Percentiles rank a stretch among this genome's conserved stretches.
phyloP scores from a whole-genome alignment of 2,888 invertebrate species.

The Apotomis capreana region DNA sequence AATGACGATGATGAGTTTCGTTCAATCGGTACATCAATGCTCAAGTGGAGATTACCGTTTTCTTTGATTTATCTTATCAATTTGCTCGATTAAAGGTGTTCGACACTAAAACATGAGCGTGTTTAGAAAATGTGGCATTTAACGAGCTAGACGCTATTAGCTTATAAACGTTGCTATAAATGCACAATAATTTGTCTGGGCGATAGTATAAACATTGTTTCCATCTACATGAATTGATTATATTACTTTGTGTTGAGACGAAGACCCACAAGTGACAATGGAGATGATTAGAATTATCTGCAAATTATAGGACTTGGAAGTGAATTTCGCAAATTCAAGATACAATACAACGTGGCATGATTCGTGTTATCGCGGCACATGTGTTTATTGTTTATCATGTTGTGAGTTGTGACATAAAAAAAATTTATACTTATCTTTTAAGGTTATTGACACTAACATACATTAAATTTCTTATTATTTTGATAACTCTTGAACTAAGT shows the following conservation, averaged over 20 bases:
- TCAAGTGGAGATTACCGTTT: constrained; percentile 3
- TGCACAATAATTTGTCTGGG: background rate
- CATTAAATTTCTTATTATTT: background rate
- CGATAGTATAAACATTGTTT: background rate
- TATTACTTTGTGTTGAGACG: background rate
- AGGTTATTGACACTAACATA: constrained; percentile 36
- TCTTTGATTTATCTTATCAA: constrained; percentile 10
- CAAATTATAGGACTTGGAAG: background rate
- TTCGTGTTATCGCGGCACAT: constrained; percentile 25
- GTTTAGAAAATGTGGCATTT: constrained; percentile 2
- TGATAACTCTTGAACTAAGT: background rate
- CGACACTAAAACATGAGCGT: background rate
- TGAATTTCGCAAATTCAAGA: constrained; percentile 14
- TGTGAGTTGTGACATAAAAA: constrained; percentile 34
- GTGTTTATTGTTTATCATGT: constrained; percentile 27
- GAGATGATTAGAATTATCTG: constrained; percentile 7
- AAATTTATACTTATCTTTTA: constrained; percentile 25
- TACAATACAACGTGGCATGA: constrained; percentile 19
- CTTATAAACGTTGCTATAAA: constrained; percentile 1
- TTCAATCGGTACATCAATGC: background rate
- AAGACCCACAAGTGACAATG: background rate
- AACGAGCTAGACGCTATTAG: constrained; percentile 2
- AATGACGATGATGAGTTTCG: background rate
- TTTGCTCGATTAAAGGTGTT: background rate
- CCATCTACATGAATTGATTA: background rate